Evolutionary conservation across 2,113 vertebrate species (phyloP).

Genomic region (Toxostoma redivivum): DNA sequence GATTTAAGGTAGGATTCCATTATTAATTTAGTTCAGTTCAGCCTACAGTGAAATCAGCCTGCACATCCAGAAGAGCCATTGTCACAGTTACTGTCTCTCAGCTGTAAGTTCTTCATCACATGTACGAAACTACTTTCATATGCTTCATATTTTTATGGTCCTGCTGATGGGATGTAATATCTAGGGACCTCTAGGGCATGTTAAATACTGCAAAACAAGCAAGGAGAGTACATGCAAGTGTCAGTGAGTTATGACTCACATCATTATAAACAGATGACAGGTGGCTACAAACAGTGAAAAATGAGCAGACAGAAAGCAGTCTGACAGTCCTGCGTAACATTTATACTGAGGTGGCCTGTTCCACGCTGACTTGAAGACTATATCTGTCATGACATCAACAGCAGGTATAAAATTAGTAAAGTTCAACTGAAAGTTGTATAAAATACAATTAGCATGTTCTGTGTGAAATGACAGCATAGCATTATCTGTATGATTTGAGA

Average conservation of each 20-base stretch:
- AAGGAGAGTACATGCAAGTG: background rate
- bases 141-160: background rate
- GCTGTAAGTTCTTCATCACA: background rate
- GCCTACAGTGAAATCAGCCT: background rate
- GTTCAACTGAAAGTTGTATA: background rate
- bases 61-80: background rate
- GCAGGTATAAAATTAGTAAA: background rate
- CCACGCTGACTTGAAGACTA: rapidly evolving
- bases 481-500: background rate
- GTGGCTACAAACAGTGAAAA: background rate
- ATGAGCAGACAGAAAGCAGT: background rate
- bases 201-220: background rate
- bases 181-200: background rate
- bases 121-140: background rate
- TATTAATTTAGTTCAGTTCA: background rate
- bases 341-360: background rate
- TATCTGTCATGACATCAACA: background rate
- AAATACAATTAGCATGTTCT: background rate
- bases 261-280: background rate
- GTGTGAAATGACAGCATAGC: background rate
- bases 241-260: background rate
- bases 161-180: background rate
- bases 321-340: background rate
- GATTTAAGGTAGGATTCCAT: background rate
- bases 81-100: background rate